Base-by-base conservation (phyloP, 1,140 invertebrate genomes). In the Laupala kohalensis region DNA sequence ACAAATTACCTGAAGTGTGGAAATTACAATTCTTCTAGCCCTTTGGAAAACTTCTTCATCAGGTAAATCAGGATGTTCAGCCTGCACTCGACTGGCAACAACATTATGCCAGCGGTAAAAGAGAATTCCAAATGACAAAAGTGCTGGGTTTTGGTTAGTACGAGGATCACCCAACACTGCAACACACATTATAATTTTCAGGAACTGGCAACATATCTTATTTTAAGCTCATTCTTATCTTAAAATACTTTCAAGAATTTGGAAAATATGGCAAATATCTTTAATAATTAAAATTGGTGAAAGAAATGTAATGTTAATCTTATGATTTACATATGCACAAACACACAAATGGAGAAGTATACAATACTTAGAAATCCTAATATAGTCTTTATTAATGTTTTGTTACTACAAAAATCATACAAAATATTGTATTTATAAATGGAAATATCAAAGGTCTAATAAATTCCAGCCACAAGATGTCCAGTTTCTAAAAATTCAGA, bases 91-190 rank as follows among this genome's bases (percentile, higher is more conserved):
- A 0, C 82, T 82, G 0, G 96, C 97, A 2, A 98, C 82, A 0
- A 91, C 87, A 79, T 99, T 99, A 80, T 99, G 97, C 91, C 94
- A 99, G 2, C 96, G 89, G 79, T 95, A 93, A 75, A 98, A 93
- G 6, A 99, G 78, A 65, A 99, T 92, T 4, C 94, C 94, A 74
- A 99, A 92, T 0, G 95, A 90, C 6, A 99, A 82, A 71, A 99
- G 81, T 0, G 94, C 95, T 0, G 97, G 97, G 81, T 99, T 98
- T 81, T 99, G 97, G 81, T 99, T 99, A 12, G 93, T 94, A 74
- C 97, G 85, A 3, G 95, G 92, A 83, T 99, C 96, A 12, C 97
- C 97, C 15, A 99, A 82, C 73, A 98, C 97, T 99, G 77, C 67
- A 84, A 79, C 75, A 73, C 71, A 77, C 74, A 67, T 65, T 23